Evolutionary conservation across 1,140 invertebrate genomes (phyloP), one percentile per base, ranked within the genome.

Genomic region (Drosophila ananassae): DNA sequence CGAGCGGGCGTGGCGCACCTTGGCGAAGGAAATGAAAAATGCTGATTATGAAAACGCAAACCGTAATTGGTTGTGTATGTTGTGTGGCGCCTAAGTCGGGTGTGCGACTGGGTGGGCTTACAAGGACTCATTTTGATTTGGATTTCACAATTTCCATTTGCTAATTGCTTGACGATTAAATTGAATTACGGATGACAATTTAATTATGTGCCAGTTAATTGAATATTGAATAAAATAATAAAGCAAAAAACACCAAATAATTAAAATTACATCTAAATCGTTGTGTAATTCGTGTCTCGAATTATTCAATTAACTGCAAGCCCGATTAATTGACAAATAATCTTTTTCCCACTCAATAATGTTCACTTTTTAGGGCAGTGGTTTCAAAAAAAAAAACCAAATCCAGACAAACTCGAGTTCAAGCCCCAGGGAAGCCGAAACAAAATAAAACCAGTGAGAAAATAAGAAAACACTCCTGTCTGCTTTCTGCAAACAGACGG

Each of bases 331-430:
- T 64, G 47, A 52, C 53, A 39, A 10, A 32, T 37, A 37, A 60
- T 32, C 25, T 34, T 8, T 67, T 52, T 25, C 5, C 12, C 47
- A 24, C 34, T 24, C 34, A 62, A 62, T 51, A 44, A 22, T 63
- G 63, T 48, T 32, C 46, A 61, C 21, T 63, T 63, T 21, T 41
- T 62, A 2, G 34, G 53, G 21, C 61, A 41, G 50, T 68, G 73
- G 61, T 76, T 76, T 76, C 1, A 17, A 17, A 47, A 76, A 67
- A 76, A 76, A 76, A 76, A 67, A 76, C 54, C 51, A 75, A 75
- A 75, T 75, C 73, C 73, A 51, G 50, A 60, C 73, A 55, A 32
- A 44, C 72, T 76, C 44, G 30, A 58, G 55, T n/a, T 47, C 44
- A 47, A 44, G 28, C 22, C 61, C 44, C 53, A 44, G 50, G 24